Base-by-base conservation (phyloP, 2,888 invertebrate species). In the Amphipyra tragopoginis region DNA sequence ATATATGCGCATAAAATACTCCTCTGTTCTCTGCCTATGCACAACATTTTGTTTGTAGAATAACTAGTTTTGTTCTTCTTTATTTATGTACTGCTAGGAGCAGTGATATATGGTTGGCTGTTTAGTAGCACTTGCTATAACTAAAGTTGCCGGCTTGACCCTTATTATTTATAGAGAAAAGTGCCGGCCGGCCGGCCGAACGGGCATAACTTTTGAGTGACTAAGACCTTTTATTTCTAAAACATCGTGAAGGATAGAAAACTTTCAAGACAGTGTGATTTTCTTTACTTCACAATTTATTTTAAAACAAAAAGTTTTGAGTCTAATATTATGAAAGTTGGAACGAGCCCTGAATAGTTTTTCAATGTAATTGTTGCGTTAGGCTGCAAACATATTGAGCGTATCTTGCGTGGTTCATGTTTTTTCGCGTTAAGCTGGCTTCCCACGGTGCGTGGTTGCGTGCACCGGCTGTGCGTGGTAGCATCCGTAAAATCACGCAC, bases 91-190 rank as follows among this genome's bases (percentile, higher is more conserved):
- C 50, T 15, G 43, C 44, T 44, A 42, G 50, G 40, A 44, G 48
- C 9, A 6, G 54, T 67, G 61, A 65, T 67, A 74, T 66, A 69
- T 29, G 4, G 29, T 29, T 2, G 29, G 29, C 7, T 29, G 29
- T 29, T 29, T 61, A 65, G 51, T 21, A 54, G 59, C 45, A 69
- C 48, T 72, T 55, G 33, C 43, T 44, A 15, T 51, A 64, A 58
- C 51, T 58, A 52, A 72, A 75, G 69, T 69, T 60, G 26, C 40
- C 54, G 44, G 65, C 57, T 72, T 64, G 72, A 69, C 72, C 69
- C 69, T 75, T 75, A 72, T 72, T 72, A 69, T 72, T 75, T 75
- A 75, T 68, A 75, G 49, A 50, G 51, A 57, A 54, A 58, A 55
- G 44, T 54, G 6, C 29, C 6, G 29, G 7, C 47, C 36, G 40